Conservation (phyloP, 1,140 invertebrate genomes). For the Ectropis grisescens region DNA sequence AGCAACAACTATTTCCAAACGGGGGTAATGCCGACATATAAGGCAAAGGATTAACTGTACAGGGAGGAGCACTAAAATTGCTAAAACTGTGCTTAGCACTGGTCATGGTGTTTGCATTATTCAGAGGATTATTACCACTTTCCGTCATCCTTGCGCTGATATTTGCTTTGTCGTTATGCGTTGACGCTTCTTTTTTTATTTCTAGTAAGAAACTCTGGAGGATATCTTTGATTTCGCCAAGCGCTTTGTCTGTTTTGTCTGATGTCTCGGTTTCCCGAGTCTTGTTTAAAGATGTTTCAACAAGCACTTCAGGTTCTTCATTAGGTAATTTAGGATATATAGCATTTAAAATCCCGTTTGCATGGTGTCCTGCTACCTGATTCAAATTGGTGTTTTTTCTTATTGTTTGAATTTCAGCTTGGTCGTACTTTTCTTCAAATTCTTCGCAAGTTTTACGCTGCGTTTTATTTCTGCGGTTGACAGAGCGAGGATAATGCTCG, state of each 20-base stretch:
- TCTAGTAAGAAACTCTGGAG: constrained; percentile 48
- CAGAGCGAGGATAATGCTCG: too few species aligned
- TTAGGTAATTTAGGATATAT: too few species aligned
- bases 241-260: constrained; percentile 45
- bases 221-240: constrained; percentile 54
- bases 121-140: constrained; percentile 12
- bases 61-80: constrained; percentile 19
- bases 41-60: constrained; percentile 16
- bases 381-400: constrained; percentile 16
- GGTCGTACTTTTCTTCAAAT: neutral
- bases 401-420: constrained; percentile 9
- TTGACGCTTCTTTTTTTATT: constrained; percentile 43
- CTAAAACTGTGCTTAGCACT: constrained; percentile 23
- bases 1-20: constrained; percentile 42
- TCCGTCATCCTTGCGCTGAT: constrained; percentile 11
- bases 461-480: too few species aligned
- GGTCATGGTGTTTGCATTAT: constrained; percentile 11
- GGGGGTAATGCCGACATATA: constrained; percentile 27
- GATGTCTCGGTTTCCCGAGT: constrained; percentile 26
- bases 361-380: constrained; percentile 7
- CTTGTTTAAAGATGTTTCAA: constrained; percentile 29
- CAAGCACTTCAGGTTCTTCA: constrained; percentile 14
- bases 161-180: constrained; percentile 28
- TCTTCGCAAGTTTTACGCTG: constrained; percentile 1
- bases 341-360: too few species aligned